Conservation (phyloP, 2,797 vertebrate species). For the Chelonia mydas region DNA sequence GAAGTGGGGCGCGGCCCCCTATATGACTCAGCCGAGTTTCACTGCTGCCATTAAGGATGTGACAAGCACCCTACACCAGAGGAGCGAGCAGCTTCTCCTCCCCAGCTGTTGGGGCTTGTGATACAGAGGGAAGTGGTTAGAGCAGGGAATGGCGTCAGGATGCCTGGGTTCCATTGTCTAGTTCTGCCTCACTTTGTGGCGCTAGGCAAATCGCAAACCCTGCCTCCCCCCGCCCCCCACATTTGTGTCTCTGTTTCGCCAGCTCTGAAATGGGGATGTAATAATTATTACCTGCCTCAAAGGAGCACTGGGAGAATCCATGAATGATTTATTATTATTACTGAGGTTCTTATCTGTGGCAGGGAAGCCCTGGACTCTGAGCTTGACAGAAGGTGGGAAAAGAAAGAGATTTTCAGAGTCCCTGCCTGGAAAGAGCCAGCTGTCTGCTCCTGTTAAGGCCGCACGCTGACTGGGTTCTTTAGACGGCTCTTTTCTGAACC, state of each 20-base stretch:
- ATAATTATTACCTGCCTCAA: neutral
- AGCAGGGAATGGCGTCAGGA: no score
- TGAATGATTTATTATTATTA: neutral
- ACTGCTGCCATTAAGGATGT: neutral
- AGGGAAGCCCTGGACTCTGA: neutral
- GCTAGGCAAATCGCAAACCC: no score
- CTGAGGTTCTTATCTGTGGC: neutral
- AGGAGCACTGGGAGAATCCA: neutral
- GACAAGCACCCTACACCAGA: neutral
- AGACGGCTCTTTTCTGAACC: neutral
- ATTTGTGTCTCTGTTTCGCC: neutral
- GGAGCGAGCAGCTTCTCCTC: neutral
- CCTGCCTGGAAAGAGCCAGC: neutral
- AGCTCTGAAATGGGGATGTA: neutral
- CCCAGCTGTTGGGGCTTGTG: neutral
- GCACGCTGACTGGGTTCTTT: no score
- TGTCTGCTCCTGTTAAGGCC: no score
- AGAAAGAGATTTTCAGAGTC: neutral
- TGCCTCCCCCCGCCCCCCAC: no score
- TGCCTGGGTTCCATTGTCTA: no score
- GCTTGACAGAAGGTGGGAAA: neutral
- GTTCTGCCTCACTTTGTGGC: no score
- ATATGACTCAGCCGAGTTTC: neutral
- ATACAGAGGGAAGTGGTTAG: neutral
- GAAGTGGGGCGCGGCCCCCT: no score